Base-by-base conservation (phyloP, 2,113 vertebrate genomes). In the Microtus oregoni region DNA sequence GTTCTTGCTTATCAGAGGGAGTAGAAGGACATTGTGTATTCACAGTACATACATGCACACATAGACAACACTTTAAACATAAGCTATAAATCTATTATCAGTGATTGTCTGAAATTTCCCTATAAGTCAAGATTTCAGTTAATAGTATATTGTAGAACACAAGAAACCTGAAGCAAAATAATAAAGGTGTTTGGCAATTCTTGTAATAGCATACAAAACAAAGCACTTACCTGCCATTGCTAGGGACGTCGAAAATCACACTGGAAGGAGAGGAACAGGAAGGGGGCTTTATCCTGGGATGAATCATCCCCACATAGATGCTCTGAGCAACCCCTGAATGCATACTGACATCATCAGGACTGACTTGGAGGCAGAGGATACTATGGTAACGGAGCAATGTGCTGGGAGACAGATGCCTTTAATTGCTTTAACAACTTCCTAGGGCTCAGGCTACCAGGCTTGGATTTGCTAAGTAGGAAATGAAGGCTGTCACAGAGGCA, bases 341-440 rank as follows among this genome's bases (percentile, higher is more conserved):
- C 98, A 98, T 97, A 97, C 98, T 99, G 99, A 99, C 99, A 99
- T 99, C 98, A 99, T 98, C 98, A 98, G 97, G 96, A 97, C 98
- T 98, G 98, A 98, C 96, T 97, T 97, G 73, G 96, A 98, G 97
- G 97, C 97, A 98, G 97, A 98, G 98, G 99, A 98, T 99, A 98
- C 99, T 99, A 99, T 99, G 99, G 99, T 98, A 99, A 99, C 99
- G 97, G 97, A 24, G 97, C 97, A 98, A 97, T 97, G 98, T 98
- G 97, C 98, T 97, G 97, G 97, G 98, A 97, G 97, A 98, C 98
- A 99, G 98, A 97, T 98, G 98, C 97, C 98, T 98, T 98, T 99
- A 99, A 99, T 98, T 99, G 98, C 98, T 98, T 98, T 98, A 98
- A 99, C 98, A 99, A 98, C 98, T 98, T 99, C 98, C 98, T 97